These are phyloP conservation scores for Bambusicola thoracicus DNA, from an alignment of 2,113 vertebrate species.

Conservation along the genomic window DNA sequence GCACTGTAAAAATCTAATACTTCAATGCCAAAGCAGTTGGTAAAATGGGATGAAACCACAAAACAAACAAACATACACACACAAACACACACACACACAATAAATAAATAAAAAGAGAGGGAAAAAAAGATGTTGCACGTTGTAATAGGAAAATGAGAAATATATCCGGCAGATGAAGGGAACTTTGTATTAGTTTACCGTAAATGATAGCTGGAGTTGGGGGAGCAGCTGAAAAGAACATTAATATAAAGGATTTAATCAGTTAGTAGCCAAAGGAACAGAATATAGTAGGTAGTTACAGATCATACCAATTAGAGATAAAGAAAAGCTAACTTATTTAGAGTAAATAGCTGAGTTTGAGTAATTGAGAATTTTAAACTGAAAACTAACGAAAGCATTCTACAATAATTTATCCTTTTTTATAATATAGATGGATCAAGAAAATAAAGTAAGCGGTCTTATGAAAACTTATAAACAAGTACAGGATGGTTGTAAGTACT, in stretches of 20 bases:
- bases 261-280: conserved; percentile 77
- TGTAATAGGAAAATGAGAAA: conserved; percentile 54
- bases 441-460: neutral
- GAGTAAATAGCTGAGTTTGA: neutral
- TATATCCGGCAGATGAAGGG: conserved; percentile 58
- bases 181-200: conserved; percentile 89
- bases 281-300: conserved; percentile 58
- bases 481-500: neutral
- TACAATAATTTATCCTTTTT: neutral
- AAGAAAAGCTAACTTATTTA: conserved; percentile 25
- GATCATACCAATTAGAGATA: conserved; percentile 18
- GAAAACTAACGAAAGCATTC: neutral
- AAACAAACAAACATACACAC: neutral
- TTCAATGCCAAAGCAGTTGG: conserved; percentile 33
- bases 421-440: neutral
- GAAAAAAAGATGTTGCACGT: conserved; percentile 4
- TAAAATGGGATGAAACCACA: conserved; percentile 42
- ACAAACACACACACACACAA: neutral
- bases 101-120: neutral
- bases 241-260: conserved; percentile 86
- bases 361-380: neutral
- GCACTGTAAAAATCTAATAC: neutral
- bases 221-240: conserved; percentile 90
- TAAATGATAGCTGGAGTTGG: conserved; percentile 89
- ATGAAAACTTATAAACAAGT: neutral